phyloP scores from a whole-genome alignment of 2,113 vertebrate genomes.

The Spea multiplicata region DNA sequence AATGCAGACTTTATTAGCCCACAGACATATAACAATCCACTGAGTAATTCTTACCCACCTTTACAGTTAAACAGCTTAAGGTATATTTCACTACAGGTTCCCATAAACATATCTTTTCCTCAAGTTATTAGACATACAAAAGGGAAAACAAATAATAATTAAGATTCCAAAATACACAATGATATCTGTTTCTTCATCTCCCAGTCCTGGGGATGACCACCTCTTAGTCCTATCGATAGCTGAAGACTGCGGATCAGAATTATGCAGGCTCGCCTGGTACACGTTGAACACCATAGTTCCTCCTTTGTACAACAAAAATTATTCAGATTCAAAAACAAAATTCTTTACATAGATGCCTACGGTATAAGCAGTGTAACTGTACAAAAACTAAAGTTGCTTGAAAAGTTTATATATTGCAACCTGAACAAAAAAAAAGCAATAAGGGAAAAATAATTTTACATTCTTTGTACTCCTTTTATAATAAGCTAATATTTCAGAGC shows the following conservation, averaged over 20 bases:
- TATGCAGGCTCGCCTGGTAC: slow-evolving; percentile 1
- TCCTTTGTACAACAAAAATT: slow-evolving; percentile 58
- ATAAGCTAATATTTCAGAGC: slow-evolving; percentile 69
- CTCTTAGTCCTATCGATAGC: not conserved
- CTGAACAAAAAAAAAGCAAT: slow-evolving; percentile 55
- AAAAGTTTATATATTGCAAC: slow-evolving; percentile 63
- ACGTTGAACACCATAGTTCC: slow-evolving; percentile 36
- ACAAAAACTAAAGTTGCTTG: slow-evolving; percentile 68
- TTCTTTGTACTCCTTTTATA: slow-evolving; percentile 61
- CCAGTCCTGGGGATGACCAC: slow-evolving; percentile 49
- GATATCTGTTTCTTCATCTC: slow-evolving; percentile 54
- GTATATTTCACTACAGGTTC: slow-evolving; percentile 82
- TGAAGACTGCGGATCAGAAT: not conserved
- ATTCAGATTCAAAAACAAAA: slow-evolving; percentile 52
- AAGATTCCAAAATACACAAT: slow-evolving; percentile 45
- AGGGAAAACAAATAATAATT: slow-evolving; percentile 20
- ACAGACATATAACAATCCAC: slow-evolving; percentile 75
- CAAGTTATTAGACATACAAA: slow-evolving; percentile 65
- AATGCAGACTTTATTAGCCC: slow-evolving; percentile 73
- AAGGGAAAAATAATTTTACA: slow-evolving; percentile 62
- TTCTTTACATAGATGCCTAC: slow-evolving; percentile 65
- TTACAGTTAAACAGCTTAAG: slow-evolving; percentile 79
- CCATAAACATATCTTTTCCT: slow-evolving; percentile 39
- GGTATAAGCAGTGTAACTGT: slow-evolving; percentile 60
- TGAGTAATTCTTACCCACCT: slow-evolving; percentile 71